Evolutionary conservation across 2,888 invertebrate species (phyloP), one percentile per base, ranked within the genome.

Genomic region (Tortricodes alternella): DNA sequence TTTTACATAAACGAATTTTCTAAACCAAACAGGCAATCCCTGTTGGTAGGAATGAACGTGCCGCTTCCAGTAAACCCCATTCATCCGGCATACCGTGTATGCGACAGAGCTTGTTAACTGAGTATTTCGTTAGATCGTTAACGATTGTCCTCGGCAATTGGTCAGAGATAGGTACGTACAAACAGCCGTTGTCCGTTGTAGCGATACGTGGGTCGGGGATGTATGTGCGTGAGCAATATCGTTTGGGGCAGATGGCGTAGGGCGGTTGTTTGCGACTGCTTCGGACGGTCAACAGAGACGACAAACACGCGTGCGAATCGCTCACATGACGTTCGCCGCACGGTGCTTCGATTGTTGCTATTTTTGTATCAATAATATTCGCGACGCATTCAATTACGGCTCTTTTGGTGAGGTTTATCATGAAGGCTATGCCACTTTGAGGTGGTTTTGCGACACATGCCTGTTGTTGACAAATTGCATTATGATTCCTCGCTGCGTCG

Each of bases 181-280:
- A 67, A 71, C 69, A 74, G 72, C 71, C 70, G 71, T 74, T 73
- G 72, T 74, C 73, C n/a, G n/a, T n/a, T n/a, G n/a, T n/a, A 64
- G 66, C 69, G 71, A 73, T 78, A 77, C 73, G 71, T 72, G 73
- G 73, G 73, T 67, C 68, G 70, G 64, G 74, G 71, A 71, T 76
- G 75, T n/a, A 74, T 72, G 78, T 78, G 78, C 81, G 78, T 83
- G 81, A 73, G 78, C 78, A 78, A 80, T 80, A 76, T 80, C 74
- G 74, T 76, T 74, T 65, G 66, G 73, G 72, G 68, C 79, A 80
- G 76, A 77, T 78, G 81, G 73, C 64, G 70, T 57, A 70, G 73
- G 73, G 71, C 69, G 80, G 69, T 66, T 80, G 73, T 82, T 81
- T 80, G 78, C 71, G 71, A 66, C 73, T 71, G 68, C 68, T 51